Evolutionary conservation across 2,113 vertebrate species (phyloP), one percentile per base, ranked within the genome.

Genomic region (Erpornis zantholeuca): DNA sequence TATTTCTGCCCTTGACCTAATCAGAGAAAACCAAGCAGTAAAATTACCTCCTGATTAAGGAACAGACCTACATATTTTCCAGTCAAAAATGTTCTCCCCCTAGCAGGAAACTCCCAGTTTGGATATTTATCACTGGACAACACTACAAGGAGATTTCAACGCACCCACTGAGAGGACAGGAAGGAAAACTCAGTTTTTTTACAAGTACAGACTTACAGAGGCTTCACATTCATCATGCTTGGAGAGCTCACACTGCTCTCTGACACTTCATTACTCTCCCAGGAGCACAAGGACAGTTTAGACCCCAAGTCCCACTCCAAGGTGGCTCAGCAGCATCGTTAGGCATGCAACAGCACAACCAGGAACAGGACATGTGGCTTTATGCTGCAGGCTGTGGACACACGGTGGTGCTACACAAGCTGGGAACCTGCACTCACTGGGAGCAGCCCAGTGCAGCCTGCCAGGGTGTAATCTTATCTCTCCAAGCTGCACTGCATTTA

Each of bases 1-100:
- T 97, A 99, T 98, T 97, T 99, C 99, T 60, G 99, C 99, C 96
- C 99, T 98, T 76, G 99, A 99, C 96, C 99, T 99, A 96, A 56
- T 29, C 82, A 95, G 87, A 69, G 40, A 95, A 96, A 96, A 81
- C 52, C 94, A 96, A 96, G 71, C 15, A 96, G n/a, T 65, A 38
- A 45, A 94, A 89, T 95, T 17, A 94, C 9, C 86, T 70, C 47
- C 33, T 72, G 52, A 66, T 80, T 49, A 56, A 75, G 78, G 27
- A 92, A 25, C 3, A 83, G 7, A 71, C 7, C 31, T 44, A 29
- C 12, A 4, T 21, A 76, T 86, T 84, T 78, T 80, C 38, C 44
- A 64, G 40, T 33, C 47, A 83, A 81, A 88, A 82, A 36, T 7
- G 29, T 45, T 54, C 73, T 40, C 36, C 50, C 45, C 15, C 59